Evolutionary conservation across 1,140 invertebrate genomes (phyloP).

Genomic region (Caerostris extrusa): DNA sequence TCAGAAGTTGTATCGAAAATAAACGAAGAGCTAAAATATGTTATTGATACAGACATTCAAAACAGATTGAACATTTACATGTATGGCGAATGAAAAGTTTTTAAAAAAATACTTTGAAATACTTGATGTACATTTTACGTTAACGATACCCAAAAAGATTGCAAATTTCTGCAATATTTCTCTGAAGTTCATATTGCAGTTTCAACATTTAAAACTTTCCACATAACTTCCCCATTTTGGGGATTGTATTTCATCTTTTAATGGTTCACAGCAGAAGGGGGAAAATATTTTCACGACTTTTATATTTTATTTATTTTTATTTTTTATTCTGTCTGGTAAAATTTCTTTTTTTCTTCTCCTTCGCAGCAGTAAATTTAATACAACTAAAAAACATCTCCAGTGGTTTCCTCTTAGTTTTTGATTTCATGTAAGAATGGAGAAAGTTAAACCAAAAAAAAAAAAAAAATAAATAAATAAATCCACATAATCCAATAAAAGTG

Average conservation of each 20-base stretch:
- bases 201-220: not conserved
- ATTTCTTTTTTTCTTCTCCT: not conserved
- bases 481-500: too few species aligned
- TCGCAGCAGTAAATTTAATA: not conserved
- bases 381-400: not conserved
- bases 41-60: too few species aligned
- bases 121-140: too few species aligned
- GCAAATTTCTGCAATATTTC: not conserved
- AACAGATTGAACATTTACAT: too few species aligned
- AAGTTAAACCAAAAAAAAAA: not conserved
- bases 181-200: not conserved
- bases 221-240: not conserved
- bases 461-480: not conserved
- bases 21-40: too few species aligned
- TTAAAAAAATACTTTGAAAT: too few species aligned
- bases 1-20: too few species aligned
- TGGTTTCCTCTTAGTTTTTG: not conserved
- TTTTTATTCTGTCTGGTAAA: not conserved
- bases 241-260: not conserved
- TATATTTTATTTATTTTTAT: not conserved
- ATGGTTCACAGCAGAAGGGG: not conserved
- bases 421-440: not conserved
- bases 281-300: not conserved
- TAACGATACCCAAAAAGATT: too few species aligned
- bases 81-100: too few species aligned